phyloP scores from a whole-genome alignment of 2,888 invertebrate species.

The Eilema griseolum region DNA sequence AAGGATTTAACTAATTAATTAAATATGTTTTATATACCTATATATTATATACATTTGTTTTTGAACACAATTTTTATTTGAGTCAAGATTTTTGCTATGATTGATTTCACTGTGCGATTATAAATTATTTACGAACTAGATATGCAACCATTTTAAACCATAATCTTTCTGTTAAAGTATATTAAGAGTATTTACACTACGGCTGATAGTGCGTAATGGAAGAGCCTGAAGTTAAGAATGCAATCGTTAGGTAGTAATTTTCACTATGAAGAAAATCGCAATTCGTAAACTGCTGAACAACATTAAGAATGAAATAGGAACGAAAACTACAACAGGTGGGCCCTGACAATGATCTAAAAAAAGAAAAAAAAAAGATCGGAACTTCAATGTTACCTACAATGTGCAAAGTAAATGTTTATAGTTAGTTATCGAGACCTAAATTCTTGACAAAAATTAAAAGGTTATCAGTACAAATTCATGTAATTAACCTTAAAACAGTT shows the following conservation, averaged over 20 bases:
- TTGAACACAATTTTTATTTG: no score
- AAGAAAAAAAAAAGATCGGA: neutral
- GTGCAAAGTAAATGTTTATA: constrained; percentile 9
- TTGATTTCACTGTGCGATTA: no score
- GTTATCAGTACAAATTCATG: constrained; percentile 16
- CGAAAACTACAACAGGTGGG: neutral
- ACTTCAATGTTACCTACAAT: neutral
- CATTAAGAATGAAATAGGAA: neutral
- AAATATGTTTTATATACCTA: no score
- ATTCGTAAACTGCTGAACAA: neutral
- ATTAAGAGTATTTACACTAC: neutral
- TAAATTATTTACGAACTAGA: no score
- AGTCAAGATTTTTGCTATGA: no score
- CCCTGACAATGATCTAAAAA: constrained; percentile 6
- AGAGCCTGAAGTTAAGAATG: neutral
- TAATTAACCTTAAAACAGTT: constrained; percentile 1
- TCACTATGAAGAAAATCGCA: no score
- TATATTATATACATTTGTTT: no score
- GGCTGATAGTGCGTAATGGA: neutral
- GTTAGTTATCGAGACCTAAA: constrained; percentile 9
- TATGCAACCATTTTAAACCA: no score
- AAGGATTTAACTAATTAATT: neutral
- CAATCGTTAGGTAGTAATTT: no score
- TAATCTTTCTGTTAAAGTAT: neutral
- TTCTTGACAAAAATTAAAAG: constrained; percentile 14